These are phyloP conservation scores for Diadromus collaris DNA, from an alignment of 2,888 invertebrate species.

Conservation along the genomic window DNA sequence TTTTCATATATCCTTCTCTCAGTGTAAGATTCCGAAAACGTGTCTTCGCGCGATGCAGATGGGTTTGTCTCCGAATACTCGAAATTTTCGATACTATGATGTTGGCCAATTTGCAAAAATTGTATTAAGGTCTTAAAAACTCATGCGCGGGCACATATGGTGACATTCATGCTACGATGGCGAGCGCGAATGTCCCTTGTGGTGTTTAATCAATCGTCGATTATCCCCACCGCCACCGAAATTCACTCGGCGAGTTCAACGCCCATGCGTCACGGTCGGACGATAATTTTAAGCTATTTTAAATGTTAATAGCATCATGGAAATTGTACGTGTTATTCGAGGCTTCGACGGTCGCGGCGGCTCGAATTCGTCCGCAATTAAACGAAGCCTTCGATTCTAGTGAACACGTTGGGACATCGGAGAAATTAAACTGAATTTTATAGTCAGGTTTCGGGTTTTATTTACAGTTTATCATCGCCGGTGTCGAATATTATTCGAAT, in stretches of 20 bases:
- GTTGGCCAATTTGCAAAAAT: not conserved
- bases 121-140: not conserved
- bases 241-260: conserved; percentile 16
- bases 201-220: conserved; percentile 33
- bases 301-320: conserved; percentile 1
- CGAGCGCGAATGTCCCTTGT: conserved; percentile 13
- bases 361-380: not conserved
- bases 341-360: not conserved
- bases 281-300: not conserved
- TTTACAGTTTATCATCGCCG: not conserved
- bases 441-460: not conserved
- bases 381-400: not conserved
- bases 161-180: not conserved
- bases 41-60: not conserved
- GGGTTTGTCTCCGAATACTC: too few relatives aligned
- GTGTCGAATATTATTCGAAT: not conserved
- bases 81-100: not conserved
- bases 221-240: conserved; percentile 11
- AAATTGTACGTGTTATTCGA: conserved; percentile 19
- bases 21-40: not conserved
- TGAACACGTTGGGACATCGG: not conserved
- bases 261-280: conserved; percentile 5
- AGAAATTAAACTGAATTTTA: not conserved
- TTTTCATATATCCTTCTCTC: too few relatives aligned
- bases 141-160: too few relatives aligned